Conservation (phyloP, 1,140 invertebrate species). For the Caenorhabditis elegans region DNA sequence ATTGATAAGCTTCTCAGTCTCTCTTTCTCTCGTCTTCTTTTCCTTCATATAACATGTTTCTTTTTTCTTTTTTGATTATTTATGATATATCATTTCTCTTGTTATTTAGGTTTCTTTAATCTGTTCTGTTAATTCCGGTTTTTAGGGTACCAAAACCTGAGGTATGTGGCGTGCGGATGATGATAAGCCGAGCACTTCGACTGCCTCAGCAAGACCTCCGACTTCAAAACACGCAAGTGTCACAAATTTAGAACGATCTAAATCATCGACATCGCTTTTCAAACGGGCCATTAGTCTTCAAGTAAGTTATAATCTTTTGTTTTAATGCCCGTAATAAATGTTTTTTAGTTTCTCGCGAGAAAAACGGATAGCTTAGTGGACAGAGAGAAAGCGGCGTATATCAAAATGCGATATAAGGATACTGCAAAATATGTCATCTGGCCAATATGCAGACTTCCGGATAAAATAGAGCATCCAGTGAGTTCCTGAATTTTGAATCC, state of each 20-base stretch:
- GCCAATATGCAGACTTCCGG: slow-evolving; percentile 23
- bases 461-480: neutral
- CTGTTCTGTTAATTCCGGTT: neutral
- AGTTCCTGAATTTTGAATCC: neutral
- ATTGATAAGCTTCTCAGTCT: too few relatives aligned
- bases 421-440: slow-evolving; percentile 42
- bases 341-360: neutral
- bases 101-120: neutral
- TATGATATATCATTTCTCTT: neutral
- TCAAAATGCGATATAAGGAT: slow-evolving; percentile 42
- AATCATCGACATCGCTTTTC: neutral
- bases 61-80: too few relatives aligned
- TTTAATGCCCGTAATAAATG: neutral
- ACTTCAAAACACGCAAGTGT: neutral
- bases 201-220: neutral
- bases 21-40: too few relatives aligned
- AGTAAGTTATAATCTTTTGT: neutral
- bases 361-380: neutral
- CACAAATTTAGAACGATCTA: neutral
- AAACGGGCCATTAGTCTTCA: slow-evolving; percentile 27
- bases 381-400: slow-evolving; percentile 18
- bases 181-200: neutral
- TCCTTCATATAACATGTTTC: too few relatives aligned
- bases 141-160: neutral
- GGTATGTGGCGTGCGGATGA: slow-evolving; percentile 16